phyloP scores from a whole-genome alignment of 2,797 vertebrate genomes.

The Malurus splendens region DNA sequence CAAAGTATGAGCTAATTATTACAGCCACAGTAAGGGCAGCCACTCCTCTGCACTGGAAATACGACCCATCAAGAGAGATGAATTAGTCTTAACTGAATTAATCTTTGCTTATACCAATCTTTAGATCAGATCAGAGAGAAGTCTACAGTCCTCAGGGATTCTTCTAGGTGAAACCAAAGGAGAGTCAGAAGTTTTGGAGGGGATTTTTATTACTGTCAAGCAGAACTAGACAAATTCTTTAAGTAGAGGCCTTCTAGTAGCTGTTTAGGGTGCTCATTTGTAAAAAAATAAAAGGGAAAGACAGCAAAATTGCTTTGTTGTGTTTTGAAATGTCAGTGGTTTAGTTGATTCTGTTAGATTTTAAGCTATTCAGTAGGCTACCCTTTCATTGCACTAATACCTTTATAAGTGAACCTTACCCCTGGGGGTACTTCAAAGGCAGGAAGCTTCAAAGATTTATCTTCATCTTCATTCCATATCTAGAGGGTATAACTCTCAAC shows the following conservation, averaged over 20 bases:
- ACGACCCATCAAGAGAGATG: background rate
- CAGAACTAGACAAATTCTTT: background rate
- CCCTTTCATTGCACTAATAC: background rate
- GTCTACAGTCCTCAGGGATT: background rate
- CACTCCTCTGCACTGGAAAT: background rate
- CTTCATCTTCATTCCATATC: background rate
- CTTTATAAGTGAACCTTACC: background rate
- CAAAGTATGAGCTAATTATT: background rate
- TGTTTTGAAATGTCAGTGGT: background rate
- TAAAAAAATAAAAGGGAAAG: background rate
- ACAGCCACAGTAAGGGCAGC: background rate
- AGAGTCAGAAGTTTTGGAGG: background rate
- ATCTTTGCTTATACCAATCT: background rate
- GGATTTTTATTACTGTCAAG: background rate
- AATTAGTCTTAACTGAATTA: background rate
- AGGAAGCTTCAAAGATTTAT: background rate
- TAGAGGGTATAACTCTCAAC: background rate
- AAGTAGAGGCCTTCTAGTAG: background rate
- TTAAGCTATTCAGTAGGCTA: background rate
- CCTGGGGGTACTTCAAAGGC: conserved; percentile 9
- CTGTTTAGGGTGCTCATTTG: background rate
- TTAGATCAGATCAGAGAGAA: background rate
- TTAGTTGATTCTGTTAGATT: background rate
- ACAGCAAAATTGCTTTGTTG: background rate
- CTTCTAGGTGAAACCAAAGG: background rate